Evolutionary conservation across 2,113 vertebrate species (phyloP), one percentile per base, ranked within the genome.

Genomic region (Neogobius melanostomus): DNA sequence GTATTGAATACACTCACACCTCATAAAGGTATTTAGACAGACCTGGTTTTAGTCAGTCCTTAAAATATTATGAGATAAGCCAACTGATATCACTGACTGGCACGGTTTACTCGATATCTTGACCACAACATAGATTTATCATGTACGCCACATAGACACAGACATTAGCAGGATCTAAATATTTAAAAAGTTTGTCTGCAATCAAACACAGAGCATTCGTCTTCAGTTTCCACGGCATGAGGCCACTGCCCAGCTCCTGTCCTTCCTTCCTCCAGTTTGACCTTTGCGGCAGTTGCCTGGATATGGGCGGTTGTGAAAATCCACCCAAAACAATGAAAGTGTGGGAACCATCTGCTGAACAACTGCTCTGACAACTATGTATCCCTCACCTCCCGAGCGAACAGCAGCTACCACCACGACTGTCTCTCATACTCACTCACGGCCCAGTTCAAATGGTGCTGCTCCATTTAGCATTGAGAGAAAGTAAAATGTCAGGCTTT

Each of bases 121-220:
- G 21, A 9, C 11, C 59, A 49, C 59, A 61, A 48, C 45, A 48
- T 21, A 63, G 14, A 45, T 48, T 11, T 64, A 48, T 48, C 44
- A 64, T 48, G 17, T 10, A 64, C n/a, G 50, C 5, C 51, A 56
- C 71, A 67, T 47, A 64, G 10, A 60, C 74, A 77, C 66, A 69
- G 66, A 73, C 84, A 77, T 81, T 77, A 83, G 86, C 76, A 85
- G 69, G 71, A 78, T 88, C 69, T 90, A 92, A 93, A 93, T 91
- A 91, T 92, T 93, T 92, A 88, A 92, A 89, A 84, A 89, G 86
- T 81, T 75, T 77, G 74, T 77, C 82, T 90, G 90, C 87, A 90
- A 91, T 91, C 91, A 93, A 90, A 92, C 76, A 81, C 73, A 69
- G 82, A 83, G 77, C 75, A 86, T 86, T 89, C 78, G 77, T 72